Conservation (phyloP, 2,888 invertebrate genomes). For the Plebejus argus region DNA sequence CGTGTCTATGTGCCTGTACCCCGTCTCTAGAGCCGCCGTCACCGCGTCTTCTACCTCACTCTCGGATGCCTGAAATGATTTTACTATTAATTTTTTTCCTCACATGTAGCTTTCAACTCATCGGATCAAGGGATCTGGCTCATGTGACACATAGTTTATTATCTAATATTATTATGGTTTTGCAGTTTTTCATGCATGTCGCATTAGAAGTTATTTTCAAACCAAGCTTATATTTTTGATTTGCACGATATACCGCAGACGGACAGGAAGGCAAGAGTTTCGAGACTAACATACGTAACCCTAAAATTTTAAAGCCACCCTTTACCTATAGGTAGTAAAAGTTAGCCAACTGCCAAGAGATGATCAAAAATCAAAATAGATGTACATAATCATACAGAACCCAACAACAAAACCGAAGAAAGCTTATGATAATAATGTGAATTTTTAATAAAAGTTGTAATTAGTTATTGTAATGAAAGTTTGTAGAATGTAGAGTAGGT, state of each 20-base stretch:
- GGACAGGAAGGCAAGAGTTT: too few species aligned
- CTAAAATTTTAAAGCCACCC: neutral
- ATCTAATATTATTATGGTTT: too few species aligned
- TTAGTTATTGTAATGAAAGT: neutral
- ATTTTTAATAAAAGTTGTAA: neutral
- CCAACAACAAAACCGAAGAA: neutral
- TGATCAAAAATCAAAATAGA: too few species aligned
- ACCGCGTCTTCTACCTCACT: conserved; percentile 85
- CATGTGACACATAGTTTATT: too few species aligned
- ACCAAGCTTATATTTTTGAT: too few species aligned
- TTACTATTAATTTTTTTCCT: neutral
- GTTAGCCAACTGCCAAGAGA: too few species aligned
- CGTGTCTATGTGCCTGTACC: conserved; percentile 92
- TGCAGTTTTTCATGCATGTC: too few species aligned
- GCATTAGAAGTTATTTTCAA: too few species aligned
- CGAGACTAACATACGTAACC: neutral
- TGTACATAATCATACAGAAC: neutral
- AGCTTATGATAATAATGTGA: neutral
- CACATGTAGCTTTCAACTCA: neutral
- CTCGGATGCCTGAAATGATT: conserved; percentile 80
- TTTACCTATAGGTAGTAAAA: neutral
- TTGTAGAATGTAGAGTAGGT: neutral
- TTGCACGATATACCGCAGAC: too few species aligned
- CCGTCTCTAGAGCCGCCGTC: conserved; percentile 85
- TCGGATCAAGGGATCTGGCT: neutral